Percentiles rank a stretch among this genome's conserved stretches.
Conservation (phyloP, 2,797 vertebrate genomes). For the Phaenicophaeus curvirostris region DNA sequence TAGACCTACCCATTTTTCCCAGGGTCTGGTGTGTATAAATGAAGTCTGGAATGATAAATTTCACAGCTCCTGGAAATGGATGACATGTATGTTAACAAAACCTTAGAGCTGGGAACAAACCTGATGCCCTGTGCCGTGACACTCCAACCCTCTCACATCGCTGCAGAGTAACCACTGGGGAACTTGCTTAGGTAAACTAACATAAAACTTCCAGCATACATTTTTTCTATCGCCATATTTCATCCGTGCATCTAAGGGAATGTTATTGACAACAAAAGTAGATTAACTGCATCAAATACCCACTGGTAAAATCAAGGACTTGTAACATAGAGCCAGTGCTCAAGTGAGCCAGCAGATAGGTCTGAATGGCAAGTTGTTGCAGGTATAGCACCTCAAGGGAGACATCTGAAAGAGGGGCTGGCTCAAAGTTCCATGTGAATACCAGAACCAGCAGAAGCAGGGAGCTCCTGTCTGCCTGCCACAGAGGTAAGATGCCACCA, state of each 20-base stretch:
- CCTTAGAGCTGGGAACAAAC: not conserved
- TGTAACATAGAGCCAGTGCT: not conserved
- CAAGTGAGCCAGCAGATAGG: not conserved
- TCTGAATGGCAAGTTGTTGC: not conserved
- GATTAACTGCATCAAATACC: not conserved
- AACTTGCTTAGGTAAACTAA: not conserved
- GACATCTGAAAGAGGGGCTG: not conserved
- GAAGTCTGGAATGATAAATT: not conserved
- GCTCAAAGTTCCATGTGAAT: not conserved
- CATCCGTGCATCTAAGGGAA: not conserved
- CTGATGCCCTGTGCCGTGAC: not conserved
- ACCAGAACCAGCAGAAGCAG: not conserved
- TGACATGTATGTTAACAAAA: not conserved
- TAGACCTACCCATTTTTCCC: not conserved
- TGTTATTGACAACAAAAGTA: not conserved
- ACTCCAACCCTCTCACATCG: not conserved
- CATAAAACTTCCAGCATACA: rapidly evolving
- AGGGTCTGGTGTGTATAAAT: not conserved
- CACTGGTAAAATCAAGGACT: not conserved
- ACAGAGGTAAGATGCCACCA: not conserved
- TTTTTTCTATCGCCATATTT: not conserved
- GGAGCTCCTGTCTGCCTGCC: not conserved
- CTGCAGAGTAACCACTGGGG: not conserved
- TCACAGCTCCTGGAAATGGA: not conserved
- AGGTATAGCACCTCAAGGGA: not conserved